A percentile compares a stretch with the other conserved stretches of the same genome.
Conservation (phyloP, 1,140 invertebrate species). For the Tetramorium simillimum region DNA sequence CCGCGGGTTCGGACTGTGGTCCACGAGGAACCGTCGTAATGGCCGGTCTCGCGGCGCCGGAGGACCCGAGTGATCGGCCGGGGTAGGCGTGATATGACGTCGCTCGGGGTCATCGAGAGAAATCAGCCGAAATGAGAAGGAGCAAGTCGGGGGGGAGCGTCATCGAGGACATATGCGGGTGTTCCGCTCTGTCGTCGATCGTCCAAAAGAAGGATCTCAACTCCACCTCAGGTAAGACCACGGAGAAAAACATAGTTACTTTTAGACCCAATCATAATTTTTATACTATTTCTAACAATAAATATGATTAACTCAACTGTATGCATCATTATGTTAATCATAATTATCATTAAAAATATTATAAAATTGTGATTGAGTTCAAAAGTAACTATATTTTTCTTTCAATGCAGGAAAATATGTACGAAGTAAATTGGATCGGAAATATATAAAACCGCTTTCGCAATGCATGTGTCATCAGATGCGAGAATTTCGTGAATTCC, state of each 20-base stretch:
- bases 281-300: too few relatives aligned
- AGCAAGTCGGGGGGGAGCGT: conserved; percentile 58
- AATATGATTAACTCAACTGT: too few relatives aligned
- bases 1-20: background rate
- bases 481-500: background rate
- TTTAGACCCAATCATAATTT: too few relatives aligned
- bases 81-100: conserved; percentile 45
- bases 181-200: conserved; percentile 72
- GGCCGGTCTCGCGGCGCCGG: background rate
- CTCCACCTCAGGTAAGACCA: conserved; percentile 75
- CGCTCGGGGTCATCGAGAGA: conserved; percentile 25
- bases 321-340: too few relatives aligned
- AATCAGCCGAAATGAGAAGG: conserved; percentile 48
- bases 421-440: background rate
- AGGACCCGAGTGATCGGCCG: conserved; percentile 19
- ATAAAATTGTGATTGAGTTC: too few relatives aligned
- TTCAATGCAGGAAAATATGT: background rate
- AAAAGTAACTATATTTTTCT: too few relatives aligned
- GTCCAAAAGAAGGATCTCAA: conserved; percentile 67
- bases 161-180: conserved; percentile 73
- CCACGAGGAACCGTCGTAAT: background rate
- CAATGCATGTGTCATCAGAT: background rate
- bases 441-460: background rate
- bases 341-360: too few relatives aligned
- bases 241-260: background rate